Evolutionary conservation across 2,888 invertebrate species (phyloP).

Genomic region (Stegophylla sp.): DNA sequence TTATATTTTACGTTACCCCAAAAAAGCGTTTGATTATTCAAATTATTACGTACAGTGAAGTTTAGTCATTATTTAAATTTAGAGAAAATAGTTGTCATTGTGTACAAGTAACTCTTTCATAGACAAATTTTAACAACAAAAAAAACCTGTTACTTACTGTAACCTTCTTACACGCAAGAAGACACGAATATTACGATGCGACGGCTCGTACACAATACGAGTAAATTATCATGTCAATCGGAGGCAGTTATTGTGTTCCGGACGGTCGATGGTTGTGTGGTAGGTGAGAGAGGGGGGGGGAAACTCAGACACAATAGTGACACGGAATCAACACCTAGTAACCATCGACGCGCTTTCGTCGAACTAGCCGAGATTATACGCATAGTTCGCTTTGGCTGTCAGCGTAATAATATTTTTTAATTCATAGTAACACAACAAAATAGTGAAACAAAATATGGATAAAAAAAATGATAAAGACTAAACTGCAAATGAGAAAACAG

Average conservation of each 20-base stretch:
- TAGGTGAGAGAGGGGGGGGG: too few relatives aligned
- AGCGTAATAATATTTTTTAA: too few relatives aligned
- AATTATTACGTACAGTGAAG: conserved; percentile 26
- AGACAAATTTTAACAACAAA: conserved; percentile 4
- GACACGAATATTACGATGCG: neutral
- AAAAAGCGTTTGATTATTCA: conserved; percentile 23
- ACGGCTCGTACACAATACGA: conserved; percentile 15
- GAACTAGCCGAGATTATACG: too few relatives aligned
- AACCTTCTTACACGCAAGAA: neutral
- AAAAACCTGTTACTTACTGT: neutral
- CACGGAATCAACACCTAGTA: too few relatives aligned
- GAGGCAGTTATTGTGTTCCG: conserved; percentile 2
- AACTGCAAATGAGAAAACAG: too few relatives aligned
- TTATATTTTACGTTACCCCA: neutral
- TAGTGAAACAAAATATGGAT: too few relatives aligned
- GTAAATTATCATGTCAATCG: conserved; percentile 43
- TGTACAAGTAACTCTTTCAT: neutral
- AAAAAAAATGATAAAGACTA: too few relatives aligned
- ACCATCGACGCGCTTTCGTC: too few relatives aligned
- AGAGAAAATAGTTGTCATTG: conserved; percentile 28
- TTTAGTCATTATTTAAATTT: conserved; percentile 2
- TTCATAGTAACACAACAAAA: too few relatives aligned
- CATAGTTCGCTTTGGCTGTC: too few relatives aligned
- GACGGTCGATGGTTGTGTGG: too few relatives aligned
- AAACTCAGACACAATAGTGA: too few relatives aligned